Evolutionary conservation across 2,113 vertebrate species (phyloP).

Genomic region (Tylochromis polylepis): DNA sequence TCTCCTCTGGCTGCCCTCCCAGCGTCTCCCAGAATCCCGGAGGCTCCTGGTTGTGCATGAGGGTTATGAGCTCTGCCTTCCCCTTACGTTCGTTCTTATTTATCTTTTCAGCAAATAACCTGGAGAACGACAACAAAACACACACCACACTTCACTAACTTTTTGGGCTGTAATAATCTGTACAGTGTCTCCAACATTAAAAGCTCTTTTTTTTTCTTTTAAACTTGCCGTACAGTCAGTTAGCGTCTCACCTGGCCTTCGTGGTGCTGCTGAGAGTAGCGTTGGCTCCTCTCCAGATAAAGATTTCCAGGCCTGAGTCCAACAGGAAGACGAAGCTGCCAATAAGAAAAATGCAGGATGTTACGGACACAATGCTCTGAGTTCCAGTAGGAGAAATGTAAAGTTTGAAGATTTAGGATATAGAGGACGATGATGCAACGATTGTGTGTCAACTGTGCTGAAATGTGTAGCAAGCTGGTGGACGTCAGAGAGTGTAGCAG

Average conservation of each 20-base stretch:
- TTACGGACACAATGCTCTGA: not conserved
- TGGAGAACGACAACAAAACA: slow-evolving; percentile 31
- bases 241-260: slow-evolving; percentile 84
- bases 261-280: slow-evolving; percentile 89
- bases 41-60: slow-evolving; percentile 84
- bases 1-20: slow-evolving; percentile 90
- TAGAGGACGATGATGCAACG: not conserved
- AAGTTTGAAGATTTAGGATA: not conserved
- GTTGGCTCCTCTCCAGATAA: slow-evolving; percentile 86
- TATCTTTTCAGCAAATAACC: slow-evolving; percentile 96
- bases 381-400: not conserved
- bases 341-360: not conserved
- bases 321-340: slow-evolving; percentile 89
- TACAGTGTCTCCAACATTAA: not conserved
- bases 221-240: not conserved
- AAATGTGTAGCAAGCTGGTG: not conserved
- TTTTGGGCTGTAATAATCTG: not conserved
- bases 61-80: slow-evolving; percentile 83
- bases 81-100: slow-evolving; percentile 96
- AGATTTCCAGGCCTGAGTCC: slow-evolving; percentile 86
- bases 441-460: not conserved
- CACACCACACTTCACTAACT: not conserved
- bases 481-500: not conserved
- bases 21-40: slow-evolving; percentile 87
- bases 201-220: not conserved